These are phyloP conservation scores for Gastrophryne carolinensis DNA, from an alignment of 2,797 vertebrate species.

Conservation along the genomic window DNA sequence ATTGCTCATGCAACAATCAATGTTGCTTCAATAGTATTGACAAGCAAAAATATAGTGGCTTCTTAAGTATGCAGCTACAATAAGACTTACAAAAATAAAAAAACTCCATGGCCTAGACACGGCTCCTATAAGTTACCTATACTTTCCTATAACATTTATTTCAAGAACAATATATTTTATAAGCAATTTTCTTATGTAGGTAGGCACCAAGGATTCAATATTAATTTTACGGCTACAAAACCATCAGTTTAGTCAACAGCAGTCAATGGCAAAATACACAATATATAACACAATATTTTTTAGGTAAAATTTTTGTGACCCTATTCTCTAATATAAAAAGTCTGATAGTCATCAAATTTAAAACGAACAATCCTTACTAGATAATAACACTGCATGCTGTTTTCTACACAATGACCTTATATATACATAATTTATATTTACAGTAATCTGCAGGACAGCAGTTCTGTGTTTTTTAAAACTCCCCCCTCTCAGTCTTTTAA, in stretches of 20 bases:
- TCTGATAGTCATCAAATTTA: background rate
- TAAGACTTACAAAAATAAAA: background rate
- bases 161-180: background rate
- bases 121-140: background rate
- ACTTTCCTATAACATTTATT: background rate
- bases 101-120: background rate
- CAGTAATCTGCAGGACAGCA: too few relatives aligned
- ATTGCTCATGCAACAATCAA: background rate
- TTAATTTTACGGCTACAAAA: background rate
- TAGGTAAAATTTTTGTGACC: background rate
- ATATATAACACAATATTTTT: background rate
- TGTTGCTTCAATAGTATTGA: background rate
- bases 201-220: background rate
- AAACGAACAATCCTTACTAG: background rate
- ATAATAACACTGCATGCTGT: background rate
- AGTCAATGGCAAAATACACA: background rate
- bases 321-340: background rate
- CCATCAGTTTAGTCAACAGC: background rate
- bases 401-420: background rate
- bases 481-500: too few relatives aligned
- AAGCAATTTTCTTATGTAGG: background rate
- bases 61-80: background rate
- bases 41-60: background rate
- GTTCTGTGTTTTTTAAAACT: too few relatives aligned
- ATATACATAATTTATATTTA: background rate